These are phyloP conservation scores for Oegoconia quadripuncta DNA, from an alignment of 2,888 invertebrate genomes.

Conservation along the genomic window DNA sequence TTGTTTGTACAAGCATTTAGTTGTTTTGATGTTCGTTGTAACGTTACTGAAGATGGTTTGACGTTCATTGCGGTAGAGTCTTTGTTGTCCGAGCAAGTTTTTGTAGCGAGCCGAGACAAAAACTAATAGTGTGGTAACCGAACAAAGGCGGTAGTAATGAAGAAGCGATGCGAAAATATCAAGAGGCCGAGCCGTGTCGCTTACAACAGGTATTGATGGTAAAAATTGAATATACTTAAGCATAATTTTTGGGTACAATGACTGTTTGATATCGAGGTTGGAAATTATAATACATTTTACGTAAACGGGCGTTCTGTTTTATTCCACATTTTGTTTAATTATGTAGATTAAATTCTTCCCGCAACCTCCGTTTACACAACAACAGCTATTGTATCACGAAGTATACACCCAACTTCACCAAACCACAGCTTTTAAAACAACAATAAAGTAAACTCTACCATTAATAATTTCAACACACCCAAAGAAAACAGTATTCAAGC, in stretches of 20 bases:
- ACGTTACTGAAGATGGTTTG: conserved; percentile 27
- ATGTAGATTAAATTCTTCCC: too few species aligned
- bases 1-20: conserved; percentile 41
- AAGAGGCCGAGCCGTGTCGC: conserved; percentile 14
- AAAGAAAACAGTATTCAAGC: conserved; percentile 44
- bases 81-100: conserved; percentile 44
- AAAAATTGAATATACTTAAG: neutral
- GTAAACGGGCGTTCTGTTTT: too few species aligned
- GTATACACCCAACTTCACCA: conserved; percentile 7
- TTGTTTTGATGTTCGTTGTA: conserved; percentile 32
- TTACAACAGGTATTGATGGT: conserved; percentile 5
- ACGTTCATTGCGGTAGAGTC: conserved; percentile 30
- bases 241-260: neutral
- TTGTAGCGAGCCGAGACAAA: conserved; percentile 47
- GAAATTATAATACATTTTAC: neutral
- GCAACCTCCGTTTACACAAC: too few species aligned
- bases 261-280: neutral
- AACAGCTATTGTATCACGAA: conserved; percentile 3
- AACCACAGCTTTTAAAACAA: conserved; percentile 15
- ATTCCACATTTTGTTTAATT: too few species aligned
- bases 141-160: conserved; percentile 54
- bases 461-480: conserved; percentile 60
- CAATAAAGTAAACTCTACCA: conserved; percentile 38
- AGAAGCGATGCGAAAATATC: conserved; percentile 41
- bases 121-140: conserved; percentile 49